A percentile compares a stretch with the other conserved stretches of the same genome.
Conservation (phyloP, 2,888 invertebrate genomes). For the Thyatira batis region DNA sequence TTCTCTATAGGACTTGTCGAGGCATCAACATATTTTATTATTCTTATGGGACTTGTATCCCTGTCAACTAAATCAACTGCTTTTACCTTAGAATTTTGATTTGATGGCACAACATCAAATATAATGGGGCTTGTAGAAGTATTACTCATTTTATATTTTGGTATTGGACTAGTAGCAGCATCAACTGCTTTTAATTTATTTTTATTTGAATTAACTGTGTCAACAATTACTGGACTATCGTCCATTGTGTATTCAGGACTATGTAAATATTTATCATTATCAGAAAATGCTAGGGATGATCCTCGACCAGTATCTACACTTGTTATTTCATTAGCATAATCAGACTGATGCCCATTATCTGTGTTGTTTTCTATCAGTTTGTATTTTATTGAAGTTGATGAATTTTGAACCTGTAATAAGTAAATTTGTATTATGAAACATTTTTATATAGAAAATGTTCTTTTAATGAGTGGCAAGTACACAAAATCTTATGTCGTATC, state of each 20-base stretch:
- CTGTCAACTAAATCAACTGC: background rate
- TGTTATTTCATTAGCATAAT: constrained; percentile 43
- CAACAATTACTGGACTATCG: constrained; percentile 39
- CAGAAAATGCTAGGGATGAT: constrained; percentile 65
- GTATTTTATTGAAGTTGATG: background rate
- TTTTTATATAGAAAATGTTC: background rate
- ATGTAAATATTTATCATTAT: constrained; percentile 57
- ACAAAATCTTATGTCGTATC: too few relatives aligned
- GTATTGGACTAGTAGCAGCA: constrained; percentile 35
- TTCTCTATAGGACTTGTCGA: constrained; percentile 12
- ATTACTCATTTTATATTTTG: constrained; percentile 16
- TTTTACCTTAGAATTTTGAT: background rate
- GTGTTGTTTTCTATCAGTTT: background rate
- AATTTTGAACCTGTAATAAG: background rate
- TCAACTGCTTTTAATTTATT: constrained; percentile 22
- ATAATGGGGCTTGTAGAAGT: constrained; percentile 29
- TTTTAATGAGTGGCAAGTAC: too few relatives aligned
- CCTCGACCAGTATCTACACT: constrained; percentile 71
- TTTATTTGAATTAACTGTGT: constrained; percentile 27
- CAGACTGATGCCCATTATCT: constrained; percentile 31
- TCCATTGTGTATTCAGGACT: constrained; percentile 58
- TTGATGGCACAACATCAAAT: background rate
- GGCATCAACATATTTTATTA: background rate
- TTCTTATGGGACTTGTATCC: background rate
- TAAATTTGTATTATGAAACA: background rate